Conservation (phyloP, 2,797 vertebrate genomes). For the Alca torda region DNA sequence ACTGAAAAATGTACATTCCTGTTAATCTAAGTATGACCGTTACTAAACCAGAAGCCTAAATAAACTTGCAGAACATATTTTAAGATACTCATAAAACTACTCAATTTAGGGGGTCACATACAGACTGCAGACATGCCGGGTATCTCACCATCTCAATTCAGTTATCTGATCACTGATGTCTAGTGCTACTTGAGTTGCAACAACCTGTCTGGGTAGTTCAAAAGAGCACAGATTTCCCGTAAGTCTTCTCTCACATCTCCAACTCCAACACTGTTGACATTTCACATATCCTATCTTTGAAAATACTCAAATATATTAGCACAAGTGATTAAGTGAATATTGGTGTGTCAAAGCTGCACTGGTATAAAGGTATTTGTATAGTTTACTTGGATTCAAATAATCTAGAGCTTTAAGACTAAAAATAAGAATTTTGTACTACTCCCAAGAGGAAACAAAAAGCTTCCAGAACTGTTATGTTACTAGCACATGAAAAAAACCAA, state of each 20-base stretch:
- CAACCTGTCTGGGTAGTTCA: background rate
- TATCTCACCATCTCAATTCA: background rate
- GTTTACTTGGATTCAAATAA: background rate
- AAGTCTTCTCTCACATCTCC: background rate
- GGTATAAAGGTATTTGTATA: background rate
- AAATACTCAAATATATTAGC: background rate
- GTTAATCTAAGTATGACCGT: background rate
- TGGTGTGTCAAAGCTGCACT: background rate
- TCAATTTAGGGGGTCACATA: rapidly evolving
- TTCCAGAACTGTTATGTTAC: background rate
- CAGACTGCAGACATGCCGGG: background rate
- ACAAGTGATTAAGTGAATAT: background rate
- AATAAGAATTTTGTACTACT: background rate
- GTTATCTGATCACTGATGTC: background rate
- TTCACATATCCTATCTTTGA: background rate
- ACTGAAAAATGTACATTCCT: background rate
- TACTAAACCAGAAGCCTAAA: background rate
- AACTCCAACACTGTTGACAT: background rate
- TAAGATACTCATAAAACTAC: background rate
- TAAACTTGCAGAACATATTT: background rate
- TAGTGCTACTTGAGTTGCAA: background rate
- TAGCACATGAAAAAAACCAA: background rate
- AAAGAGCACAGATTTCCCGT: background rate
- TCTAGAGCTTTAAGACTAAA: background rate
- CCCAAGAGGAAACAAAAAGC: background rate